Conservation (phyloP, 2,113 vertebrate species). For the Dissostichus mawsoni region DNA sequence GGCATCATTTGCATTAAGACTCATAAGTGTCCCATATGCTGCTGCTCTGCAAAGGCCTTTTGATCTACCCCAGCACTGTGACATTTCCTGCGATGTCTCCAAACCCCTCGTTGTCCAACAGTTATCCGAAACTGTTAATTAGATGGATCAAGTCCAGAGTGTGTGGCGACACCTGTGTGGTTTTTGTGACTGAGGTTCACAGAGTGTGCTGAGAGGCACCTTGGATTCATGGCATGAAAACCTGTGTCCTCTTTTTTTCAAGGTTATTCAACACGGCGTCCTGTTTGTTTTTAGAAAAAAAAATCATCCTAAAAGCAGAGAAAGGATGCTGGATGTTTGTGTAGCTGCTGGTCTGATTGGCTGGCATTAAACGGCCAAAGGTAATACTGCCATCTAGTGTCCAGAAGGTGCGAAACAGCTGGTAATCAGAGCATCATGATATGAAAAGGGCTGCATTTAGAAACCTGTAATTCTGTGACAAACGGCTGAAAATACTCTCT, state of each 20-base stretch:
- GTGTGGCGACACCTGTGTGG: slow-evolving; percentile 14
- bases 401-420: rapidly evolving
- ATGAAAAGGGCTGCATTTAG: not conserved
- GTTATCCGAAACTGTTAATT: slow-evolving; percentile 68
- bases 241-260: slow-evolving; percentile 38
- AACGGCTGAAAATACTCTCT: not conserved
- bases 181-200: slow-evolving; percentile 43
- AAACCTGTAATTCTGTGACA: slow-evolving; percentile 1
- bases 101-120: slow-evolving; percentile 36
- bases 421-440: not conserved
- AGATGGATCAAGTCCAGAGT: slow-evolving; percentile 65
- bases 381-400: slow-evolving; percentile 75
- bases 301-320: slow-evolving; percentile 28
- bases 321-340: slow-evolving; percentile 42
- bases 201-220: slow-evolving; percentile 41
- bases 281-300: slow-evolving; percentile 37
- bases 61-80: slow-evolving; percentile 51
- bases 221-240: slow-evolving; percentile 47
- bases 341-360: not conserved
- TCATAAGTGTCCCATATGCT: slow-evolving; percentile 49
- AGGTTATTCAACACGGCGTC: slow-evolving; percentile 66
- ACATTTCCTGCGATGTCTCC: slow-evolving; percentile 53
- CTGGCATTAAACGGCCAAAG: slow-evolving; percentile 1
- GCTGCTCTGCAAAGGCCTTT: slow-evolving; percentile 37
- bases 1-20: slow-evolving; percentile 72